phyloP scores from a whole-genome alignment of 2,888 invertebrate genomes.

The Trachelus iudaicus region DNA sequence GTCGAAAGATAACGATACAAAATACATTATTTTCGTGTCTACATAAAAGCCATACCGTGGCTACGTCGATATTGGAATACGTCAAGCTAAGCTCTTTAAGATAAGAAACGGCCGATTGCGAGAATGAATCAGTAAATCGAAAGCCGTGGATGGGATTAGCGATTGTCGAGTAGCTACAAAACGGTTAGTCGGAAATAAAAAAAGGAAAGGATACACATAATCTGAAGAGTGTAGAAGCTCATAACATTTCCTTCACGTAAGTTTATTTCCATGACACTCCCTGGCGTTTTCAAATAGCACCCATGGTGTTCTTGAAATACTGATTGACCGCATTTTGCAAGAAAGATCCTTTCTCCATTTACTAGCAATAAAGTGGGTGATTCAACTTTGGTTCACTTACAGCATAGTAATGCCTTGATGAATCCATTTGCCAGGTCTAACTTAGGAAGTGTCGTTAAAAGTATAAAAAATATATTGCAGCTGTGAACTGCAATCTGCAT shows the following conservation, averaged over 20 bases:
- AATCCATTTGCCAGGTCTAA: neutral
- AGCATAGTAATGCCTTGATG: neutral
- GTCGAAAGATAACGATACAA: neutral
- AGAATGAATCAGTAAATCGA: slow-evolving; percentile 34
- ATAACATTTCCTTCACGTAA: neutral
- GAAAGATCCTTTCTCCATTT: neutral
- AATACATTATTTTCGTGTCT: neutral
- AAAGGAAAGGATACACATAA: neutral
- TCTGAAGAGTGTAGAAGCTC: neutral
- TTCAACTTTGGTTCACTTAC: neutral
- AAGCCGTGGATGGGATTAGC: slow-evolving; percentile 19
- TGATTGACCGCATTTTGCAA: neutral
- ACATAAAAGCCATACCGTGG: neutral
- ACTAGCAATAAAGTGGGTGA: neutral
- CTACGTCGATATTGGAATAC: neutral
- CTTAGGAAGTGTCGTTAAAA: neutral
- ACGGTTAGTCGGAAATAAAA: neutral
- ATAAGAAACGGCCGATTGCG: slow-evolving; percentile 32
- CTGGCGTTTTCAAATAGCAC: neutral
- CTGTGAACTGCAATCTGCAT: neutral
- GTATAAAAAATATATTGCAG: neutral
- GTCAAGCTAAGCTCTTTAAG: slow-evolving; percentile 30
- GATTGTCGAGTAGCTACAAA: neutral
- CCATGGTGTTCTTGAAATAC: neutral
- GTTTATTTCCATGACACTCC: neutral